These are phyloP conservation scores for Acanthopagrus latus DNA, from an alignment of 2,797 vertebrate genomes.

Conservation along the genomic window DNA sequence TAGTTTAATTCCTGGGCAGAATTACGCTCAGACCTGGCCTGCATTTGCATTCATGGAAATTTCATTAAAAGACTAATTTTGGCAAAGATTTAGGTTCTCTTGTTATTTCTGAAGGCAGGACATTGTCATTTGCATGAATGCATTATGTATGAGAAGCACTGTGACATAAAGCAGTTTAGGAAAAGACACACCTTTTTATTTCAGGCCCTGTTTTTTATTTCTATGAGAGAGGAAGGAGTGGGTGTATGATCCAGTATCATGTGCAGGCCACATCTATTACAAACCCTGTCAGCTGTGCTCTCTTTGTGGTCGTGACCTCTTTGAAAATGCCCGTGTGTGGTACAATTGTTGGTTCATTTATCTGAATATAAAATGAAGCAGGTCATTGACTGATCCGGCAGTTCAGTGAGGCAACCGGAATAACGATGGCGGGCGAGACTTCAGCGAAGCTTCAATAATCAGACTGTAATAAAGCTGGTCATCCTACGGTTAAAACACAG, in stretches of 20 bases:
- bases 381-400: slow-evolving; percentile 64
- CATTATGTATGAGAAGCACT: slow-evolving; percentile 77
- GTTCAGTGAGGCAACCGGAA: slow-evolving; percentile 61
- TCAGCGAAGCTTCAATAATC: slow-evolving; percentile 72
- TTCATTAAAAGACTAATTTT: slow-evolving; percentile 89
- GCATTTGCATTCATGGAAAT: slow-evolving; percentile 88
- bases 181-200: slow-evolving; percentile 72
- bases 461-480: slow-evolving; percentile 78
- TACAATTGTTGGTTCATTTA: slow-evolving; percentile 74
- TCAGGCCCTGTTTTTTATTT: slow-evolving; percentile 65
- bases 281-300: slow-evolving; percentile 57
- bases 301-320: slow-evolving; percentile 69
- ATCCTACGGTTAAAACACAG: slow-evolving; percentile 74
- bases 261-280: slow-evolving; percentile 62
- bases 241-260: slow-evolving; percentile 66
- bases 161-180: slow-evolving; percentile 71
- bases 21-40: slow-evolving; percentile 80
- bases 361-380: slow-evolving; percentile 73
- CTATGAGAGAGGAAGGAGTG: slow-evolving; percentile 42
- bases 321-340: slow-evolving; percentile 54
- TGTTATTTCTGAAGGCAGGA: slow-evolving; percentile 77
- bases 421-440: slow-evolving; percentile 51
- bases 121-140: slow-evolving; percentile 77
- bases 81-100: slow-evolving; percentile 84
- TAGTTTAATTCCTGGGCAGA: slow-evolving; percentile 86